These are phyloP conservation scores for Zaprionus tsacasi DNA, from an alignment of 1,140 invertebrate genomes.

Conservation along the genomic window DNA sequence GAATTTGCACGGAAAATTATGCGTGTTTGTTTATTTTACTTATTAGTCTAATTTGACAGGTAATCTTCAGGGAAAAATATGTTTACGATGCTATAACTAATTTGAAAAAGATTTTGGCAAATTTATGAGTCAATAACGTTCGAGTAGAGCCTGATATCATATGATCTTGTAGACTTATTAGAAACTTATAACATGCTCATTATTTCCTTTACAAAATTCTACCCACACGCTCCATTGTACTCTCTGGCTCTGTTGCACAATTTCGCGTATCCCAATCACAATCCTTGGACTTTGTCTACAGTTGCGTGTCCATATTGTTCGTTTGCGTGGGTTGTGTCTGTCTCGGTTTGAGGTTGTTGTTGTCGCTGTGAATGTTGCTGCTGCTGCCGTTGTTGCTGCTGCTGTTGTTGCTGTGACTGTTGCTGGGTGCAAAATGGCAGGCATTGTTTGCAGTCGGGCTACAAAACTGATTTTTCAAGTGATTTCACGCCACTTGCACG, in stretches of 20 bases:
- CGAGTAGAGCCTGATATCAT: background rate
- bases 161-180: background rate
- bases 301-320: slow-evolving; percentile 50
- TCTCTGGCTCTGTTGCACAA: slow-evolving; percentile 35
- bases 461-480: slow-evolving; percentile 53
- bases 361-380: background rate
- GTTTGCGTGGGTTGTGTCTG: slow-evolving; percentile 26
- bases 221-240: slow-evolving; percentile 6
- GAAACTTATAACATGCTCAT: background rate
- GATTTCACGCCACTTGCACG: slow-evolving; percentile 47
- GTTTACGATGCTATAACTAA: too few species aligned
- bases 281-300: slow-evolving; percentile 34
- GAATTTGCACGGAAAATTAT: too few species aligned
- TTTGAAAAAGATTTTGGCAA: background rate
- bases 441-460: slow-evolving; percentile 35
- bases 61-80: too few species aligned
- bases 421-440: slow-evolving; percentile 35
- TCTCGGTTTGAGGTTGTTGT: slow-evolving; percentile 6
- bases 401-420: slow-evolving; percentile 6
- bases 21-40: too few species aligned
- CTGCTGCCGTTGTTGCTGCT: too few species aligned
- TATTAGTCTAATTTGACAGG: too few species aligned
- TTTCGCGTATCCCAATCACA: slow-evolving; percentile 25
- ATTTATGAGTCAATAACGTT: background rate
- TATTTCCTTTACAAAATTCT: background rate